phyloP scores from a whole-genome alignment of 2,888 invertebrate species.

The Calliphora vomitoria region DNA sequence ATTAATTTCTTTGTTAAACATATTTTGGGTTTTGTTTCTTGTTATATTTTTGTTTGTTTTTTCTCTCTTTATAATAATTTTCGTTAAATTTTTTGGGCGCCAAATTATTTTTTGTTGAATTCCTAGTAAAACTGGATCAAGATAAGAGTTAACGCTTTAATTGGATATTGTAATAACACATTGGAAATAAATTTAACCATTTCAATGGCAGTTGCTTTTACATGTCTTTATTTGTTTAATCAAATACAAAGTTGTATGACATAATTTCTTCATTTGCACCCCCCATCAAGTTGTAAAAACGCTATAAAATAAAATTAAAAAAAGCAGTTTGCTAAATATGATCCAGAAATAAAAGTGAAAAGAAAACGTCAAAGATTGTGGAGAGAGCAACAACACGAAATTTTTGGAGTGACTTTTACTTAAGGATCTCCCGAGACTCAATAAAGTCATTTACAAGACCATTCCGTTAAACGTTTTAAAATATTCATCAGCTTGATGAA shows the following conservation, averaged over 20 bases:
- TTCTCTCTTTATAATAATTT: neutral
- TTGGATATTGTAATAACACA: neutral
- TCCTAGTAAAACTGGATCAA: neutral
- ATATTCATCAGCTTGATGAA: too few relatives aligned
- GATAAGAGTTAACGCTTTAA: neutral
- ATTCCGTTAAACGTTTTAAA: too few relatives aligned
- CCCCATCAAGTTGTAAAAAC: too few relatives aligned
- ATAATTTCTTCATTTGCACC: neutral
- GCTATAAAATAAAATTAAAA: too few relatives aligned
- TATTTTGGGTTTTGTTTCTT: neutral
- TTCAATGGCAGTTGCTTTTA: neutral
- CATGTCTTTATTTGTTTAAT: neutral
- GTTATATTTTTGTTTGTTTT: too few relatives aligned
- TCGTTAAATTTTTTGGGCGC: neutral
- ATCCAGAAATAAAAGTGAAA: too few relatives aligned
- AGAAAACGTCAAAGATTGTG: too few relatives aligned
- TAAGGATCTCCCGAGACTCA: too few relatives aligned
- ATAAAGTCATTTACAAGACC: too few relatives aligned
- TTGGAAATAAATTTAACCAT: neutral
- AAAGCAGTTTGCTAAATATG: too few relatives aligned
- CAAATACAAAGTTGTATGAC: neutral
- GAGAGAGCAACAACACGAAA: too few relatives aligned
- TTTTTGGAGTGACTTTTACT: too few relatives aligned
- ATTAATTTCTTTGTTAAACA: neutral
- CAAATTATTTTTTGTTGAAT: neutral